These are phyloP conservation scores for Gorsachius goisagi DNA, from an alignment of 2,113 vertebrate species.

Conservation along the genomic window DNA sequence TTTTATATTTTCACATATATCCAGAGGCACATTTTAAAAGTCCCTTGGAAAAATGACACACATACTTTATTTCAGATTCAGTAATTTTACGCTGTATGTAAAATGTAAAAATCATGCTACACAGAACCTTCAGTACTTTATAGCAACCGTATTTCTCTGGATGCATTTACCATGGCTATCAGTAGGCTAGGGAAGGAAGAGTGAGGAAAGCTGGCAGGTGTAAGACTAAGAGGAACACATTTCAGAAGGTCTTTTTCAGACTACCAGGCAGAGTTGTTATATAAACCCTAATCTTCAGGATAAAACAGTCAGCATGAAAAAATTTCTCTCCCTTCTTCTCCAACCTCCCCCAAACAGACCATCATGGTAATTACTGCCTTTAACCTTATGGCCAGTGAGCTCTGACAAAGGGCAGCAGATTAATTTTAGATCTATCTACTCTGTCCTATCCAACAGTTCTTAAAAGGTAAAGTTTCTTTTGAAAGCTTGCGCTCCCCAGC, in stretches of 20 bases:
- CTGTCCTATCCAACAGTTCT: background rate
- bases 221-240: constrained; percentile 34
- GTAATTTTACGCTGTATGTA: background rate
- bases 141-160: background rate
- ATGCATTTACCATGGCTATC: constrained; percentile 21
- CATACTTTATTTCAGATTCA: constrained; percentile 31
- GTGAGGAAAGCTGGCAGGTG: constrained; percentile 48
- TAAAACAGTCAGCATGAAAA: constrained; percentile 5
- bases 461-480: constrained; percentile 35
- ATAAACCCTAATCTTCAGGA: background rate
- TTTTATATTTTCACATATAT: constrained; percentile 42
- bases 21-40: constrained; percentile 39
- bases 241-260: constrained; percentile 41
- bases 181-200: background rate
- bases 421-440: constrained; percentile 26
- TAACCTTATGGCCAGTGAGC: background rate
- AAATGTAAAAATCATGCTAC: background rate
- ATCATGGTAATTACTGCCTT: background rate
- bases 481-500: background rate
- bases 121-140: constrained; percentile 38
- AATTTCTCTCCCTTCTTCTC: background rate
- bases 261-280: background rate
- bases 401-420: constrained; percentile 14
- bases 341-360: background rate
- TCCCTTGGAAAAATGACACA: constrained; percentile 41